Percentiles rank a stretch among this genome's conserved stretches.
phyloP scores from a whole-genome alignment of 2,888 invertebrate genomes.

The Beris morrisii region DNA sequence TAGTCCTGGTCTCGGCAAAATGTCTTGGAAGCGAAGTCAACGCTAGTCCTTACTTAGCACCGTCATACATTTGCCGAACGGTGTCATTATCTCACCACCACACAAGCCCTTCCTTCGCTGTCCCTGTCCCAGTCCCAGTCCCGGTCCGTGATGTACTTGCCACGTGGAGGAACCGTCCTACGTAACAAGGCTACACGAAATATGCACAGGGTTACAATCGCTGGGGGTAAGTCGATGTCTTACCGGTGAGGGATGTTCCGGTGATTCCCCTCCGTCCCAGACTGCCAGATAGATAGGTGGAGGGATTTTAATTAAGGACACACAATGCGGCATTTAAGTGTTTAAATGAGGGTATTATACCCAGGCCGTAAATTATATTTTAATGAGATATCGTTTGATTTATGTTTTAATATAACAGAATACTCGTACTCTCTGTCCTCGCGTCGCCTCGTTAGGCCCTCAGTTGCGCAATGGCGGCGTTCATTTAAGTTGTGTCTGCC shows the following conservation, averaged over 20 bases:
- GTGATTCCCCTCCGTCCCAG: background rate
- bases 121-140: background rate
- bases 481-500: too few species aligned
- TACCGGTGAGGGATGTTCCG: background rate
- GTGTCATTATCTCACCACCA: conserved; percentile 29
- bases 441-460: background rate
- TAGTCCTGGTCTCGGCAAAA: conserved; percentile 10
- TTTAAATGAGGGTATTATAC: conserved; percentile 40
- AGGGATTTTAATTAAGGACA: conserved; percentile 40
- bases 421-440: background rate
- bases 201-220: too few species aligned
- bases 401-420: conserved; percentile 37
- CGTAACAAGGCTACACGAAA: background rate
- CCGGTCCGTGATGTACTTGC: background rate
- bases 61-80: conserved; percentile 15
- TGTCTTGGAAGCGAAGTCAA: conserved; percentile 23
- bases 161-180: conserved; percentile 1
- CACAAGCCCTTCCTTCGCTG: background rate
- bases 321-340: conserved; percentile 40
- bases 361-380: conserved; percentile 40
- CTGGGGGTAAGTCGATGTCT: background rate
- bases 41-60: conserved; percentile 10
- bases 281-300: conserved; percentile 30
- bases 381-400: conserved; percentile 41
- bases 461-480: too few species aligned